These are phyloP conservation scores for Rhinopithecus roxellana DNA, from an alignment of 2,113 vertebrate genomes.

Conservation along the genomic window DNA sequence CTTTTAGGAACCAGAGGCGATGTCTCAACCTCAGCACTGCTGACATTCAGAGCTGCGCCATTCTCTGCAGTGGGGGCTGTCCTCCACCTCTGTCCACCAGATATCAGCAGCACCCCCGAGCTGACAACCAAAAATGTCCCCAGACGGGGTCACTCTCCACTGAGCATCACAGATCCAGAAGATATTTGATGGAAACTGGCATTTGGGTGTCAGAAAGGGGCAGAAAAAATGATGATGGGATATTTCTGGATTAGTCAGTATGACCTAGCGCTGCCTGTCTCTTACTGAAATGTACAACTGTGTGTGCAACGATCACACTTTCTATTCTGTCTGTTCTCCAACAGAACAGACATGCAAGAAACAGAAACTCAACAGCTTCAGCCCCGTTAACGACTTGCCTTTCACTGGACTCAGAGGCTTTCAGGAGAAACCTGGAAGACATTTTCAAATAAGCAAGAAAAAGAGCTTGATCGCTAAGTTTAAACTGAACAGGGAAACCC, in stretches of 20 bases:
- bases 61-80: not conserved
- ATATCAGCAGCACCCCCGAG: not conserved
- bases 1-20: not conserved
- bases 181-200: not conserved
- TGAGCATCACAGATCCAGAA: not conserved
- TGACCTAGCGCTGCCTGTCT: not conserved
- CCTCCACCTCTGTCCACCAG: not conserved
- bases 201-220: not conserved
- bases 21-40: rapidly evolving
- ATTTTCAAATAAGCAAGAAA: not conserved
- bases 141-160: rapidly evolving
- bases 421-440: not conserved
- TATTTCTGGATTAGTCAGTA: not conserved
- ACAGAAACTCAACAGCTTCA: not conserved
- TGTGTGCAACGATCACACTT: not conserved
- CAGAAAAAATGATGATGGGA: not conserved
- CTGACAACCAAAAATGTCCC: not conserved
- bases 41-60: not conserved
- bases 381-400: not conserved
- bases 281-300: not conserved
- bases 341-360: not conserved
- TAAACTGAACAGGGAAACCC: not conserved
- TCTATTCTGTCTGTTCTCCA: not conserved
- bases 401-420: not conserved
- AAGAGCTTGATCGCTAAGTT: not conserved